Percentiles rank a stretch among this genome's conserved stretches.
Evolutionary conservation across 2,888 invertebrate species (phyloP).

Genomic region (Cyaniris semiargus): DNA sequence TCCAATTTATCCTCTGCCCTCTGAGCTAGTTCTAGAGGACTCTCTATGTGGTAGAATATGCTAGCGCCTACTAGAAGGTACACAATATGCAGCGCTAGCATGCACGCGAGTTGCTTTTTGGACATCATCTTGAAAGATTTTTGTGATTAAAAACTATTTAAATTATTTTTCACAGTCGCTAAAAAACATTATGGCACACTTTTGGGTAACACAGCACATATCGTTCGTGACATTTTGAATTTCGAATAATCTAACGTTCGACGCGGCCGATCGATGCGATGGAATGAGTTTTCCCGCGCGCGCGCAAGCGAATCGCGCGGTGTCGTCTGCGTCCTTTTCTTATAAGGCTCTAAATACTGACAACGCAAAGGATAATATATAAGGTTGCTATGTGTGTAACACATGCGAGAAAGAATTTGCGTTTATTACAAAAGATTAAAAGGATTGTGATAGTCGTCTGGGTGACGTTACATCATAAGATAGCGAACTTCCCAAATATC

Average conservation of each 20-base stretch:
- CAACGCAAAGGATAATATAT: conserved; percentile 77
- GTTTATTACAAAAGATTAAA: conserved; percentile 73
- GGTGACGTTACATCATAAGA: conserved; percentile 62
- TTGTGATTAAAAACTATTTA: conserved; percentile 33
- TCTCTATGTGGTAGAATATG: conserved; percentile 91
- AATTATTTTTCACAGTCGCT: not conserved
- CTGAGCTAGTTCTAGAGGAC: conserved; percentile 83
- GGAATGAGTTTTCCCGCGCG: conserved; percentile 68
- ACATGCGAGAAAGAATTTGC: conserved; percentile 71
- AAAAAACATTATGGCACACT: conserved; percentile 43
- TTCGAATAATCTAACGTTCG: conserved; percentile 62
- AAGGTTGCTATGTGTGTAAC: conserved; percentile 64
- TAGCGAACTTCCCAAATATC: conserved; percentile 42
- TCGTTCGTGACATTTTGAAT: conserved; percentile 37
- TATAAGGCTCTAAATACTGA: conserved; percentile 73
- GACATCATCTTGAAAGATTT: conserved; percentile 83
- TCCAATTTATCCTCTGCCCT: conserved; percentile 81
- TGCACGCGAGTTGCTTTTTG: conserved; percentile 88
- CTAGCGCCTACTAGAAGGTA: conserved; percentile 91
- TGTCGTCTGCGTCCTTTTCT: conserved; percentile 69
- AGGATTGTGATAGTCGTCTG: conserved; percentile 62
- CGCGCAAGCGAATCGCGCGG: conserved; percentile 62
- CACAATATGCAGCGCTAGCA: conserved; percentile 86
- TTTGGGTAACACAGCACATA: conserved; percentile 38
- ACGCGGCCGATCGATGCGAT: conserved; percentile 60